Conservation (phyloP, 2,888 invertebrate species). For the Diaphora mendica region DNA sequence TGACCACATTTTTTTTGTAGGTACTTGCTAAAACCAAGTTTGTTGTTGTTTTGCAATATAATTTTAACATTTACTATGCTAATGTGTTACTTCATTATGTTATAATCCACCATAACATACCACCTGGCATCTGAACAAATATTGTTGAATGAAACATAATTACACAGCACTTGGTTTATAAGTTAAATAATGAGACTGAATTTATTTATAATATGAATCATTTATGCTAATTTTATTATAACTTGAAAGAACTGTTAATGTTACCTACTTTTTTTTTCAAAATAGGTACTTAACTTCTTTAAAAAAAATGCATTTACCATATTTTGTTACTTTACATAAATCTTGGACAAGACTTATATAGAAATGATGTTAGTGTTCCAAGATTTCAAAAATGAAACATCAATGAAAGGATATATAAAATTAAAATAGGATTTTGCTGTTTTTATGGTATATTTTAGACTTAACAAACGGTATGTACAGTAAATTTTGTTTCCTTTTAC, state of each 20-base stretch:
- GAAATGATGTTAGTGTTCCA: background rate
- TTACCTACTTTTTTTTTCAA: background rate
- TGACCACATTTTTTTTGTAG: background rate
- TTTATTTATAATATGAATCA: slow-evolving; percentile 38
- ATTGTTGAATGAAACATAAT: slow-evolving; percentile 36
- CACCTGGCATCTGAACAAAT: slow-evolving; percentile 49
- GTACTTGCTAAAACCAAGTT: background rate
- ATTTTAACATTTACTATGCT: slow-evolving; percentile 28
- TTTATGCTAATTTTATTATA: slow-evolving; percentile 30
- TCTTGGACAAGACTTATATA: background rate
- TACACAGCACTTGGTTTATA: slow-evolving; percentile 29
- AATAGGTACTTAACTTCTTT: background rate
- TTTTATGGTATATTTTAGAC: background rate
- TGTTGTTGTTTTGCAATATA: slow-evolving; percentile 28
- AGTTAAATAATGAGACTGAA: slow-evolving; percentile 31
- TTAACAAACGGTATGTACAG: background rate
- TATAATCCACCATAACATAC: slow-evolving; percentile 34
- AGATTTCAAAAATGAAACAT: background rate
- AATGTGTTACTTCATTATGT: slow-evolving; percentile 22
- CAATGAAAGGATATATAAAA: background rate
- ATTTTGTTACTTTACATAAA: background rate
- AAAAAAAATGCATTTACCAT: background rate
- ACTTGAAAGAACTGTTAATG: slow-evolving; percentile 10
- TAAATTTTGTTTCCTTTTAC: background rate
- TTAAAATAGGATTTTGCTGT: background rate